Evolutionary conservation across 2,797 vertebrate species (phyloP).

Genomic region (Brachyalestes nurse): DNA sequence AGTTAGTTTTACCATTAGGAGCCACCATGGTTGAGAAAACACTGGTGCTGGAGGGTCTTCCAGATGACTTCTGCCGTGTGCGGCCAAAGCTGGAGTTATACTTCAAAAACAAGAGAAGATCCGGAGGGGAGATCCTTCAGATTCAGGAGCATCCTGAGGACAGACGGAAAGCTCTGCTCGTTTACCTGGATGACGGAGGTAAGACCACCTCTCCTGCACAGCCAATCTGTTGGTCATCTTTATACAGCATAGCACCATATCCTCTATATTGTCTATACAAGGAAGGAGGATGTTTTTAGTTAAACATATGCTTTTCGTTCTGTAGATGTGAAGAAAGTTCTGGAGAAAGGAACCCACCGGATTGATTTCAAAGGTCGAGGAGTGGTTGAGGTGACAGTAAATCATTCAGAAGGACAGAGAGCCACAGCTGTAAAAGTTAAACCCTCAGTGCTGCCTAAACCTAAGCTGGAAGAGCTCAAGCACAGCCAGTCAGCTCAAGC

Average conservation of each 20-base stretch:
- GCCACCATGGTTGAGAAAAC: conserved; percentile 3
- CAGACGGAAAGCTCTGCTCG: conserved; percentile 57
- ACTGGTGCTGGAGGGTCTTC: conserved; percentile 62
- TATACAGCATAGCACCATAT: too few species aligned
- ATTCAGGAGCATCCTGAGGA: conserved; percentile 54
- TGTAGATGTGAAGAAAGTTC: conserved; percentile 57
- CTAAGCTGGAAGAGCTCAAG: too few species aligned
- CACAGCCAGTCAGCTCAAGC: too few species aligned
- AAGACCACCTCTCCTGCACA: too few species aligned
- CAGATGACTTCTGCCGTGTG: conserved; percentile 45
- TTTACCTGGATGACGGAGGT: conserved; percentile 55
- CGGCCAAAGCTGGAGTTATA: conserved; percentile 57
- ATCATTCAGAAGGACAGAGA: conserved; percentile 27
- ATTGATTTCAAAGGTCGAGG: conserved; percentile 56
- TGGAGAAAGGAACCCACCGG: conserved; percentile 53
- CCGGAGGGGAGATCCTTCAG: conserved; percentile 60
- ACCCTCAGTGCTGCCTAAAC: too few species aligned
- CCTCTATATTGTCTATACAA: too few species aligned
- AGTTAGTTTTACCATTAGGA: too few species aligned
- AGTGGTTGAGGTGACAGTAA: conserved; percentile 53
- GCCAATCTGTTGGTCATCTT: too few species aligned
- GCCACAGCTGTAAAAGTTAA: too few species aligned
- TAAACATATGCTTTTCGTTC: too few species aligned
- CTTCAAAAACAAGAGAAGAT: conserved; percentile 65
- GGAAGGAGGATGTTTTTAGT: too few species aligned